A percentile compares a stretch with the other conserved stretches of the same genome.
phyloP scores from a whole-genome alignment of 1,140 invertebrate species.

The Dufourea novaeangliae region DNA sequence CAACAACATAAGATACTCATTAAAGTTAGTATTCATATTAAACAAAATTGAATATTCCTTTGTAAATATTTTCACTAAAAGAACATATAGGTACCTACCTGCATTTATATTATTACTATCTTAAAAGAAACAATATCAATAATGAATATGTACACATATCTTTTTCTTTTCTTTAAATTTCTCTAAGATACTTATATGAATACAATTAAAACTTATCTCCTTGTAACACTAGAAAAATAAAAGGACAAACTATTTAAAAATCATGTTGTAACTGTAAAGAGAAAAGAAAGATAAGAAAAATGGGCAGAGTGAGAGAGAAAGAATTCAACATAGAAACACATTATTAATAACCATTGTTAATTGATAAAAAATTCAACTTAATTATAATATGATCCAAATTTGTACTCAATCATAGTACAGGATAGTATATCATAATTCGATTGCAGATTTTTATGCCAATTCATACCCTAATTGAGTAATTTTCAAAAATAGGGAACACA shows the following conservation, averaged over 20 bases:
- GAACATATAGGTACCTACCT: constrained; percentile 63
- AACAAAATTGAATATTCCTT: constrained; percentile 25
- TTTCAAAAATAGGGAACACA: no score
- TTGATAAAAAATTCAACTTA: constrained; percentile 5
- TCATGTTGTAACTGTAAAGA: constrained; percentile 13
- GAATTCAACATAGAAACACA: constrained; percentile 34
- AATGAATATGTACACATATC: constrained; percentile 9
- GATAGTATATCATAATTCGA: not conserved
- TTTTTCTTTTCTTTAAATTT: constrained; percentile 5
- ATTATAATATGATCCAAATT: constrained; percentile 10
- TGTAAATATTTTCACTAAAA: constrained; percentile 31
- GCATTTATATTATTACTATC: constrained; percentile 25
- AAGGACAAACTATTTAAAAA: constrained; percentile 28
- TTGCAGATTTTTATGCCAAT: no score
- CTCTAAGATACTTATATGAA: constrained; percentile 27
- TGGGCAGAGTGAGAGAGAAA: constrained; percentile 50
- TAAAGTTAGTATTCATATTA: constrained; percentile 17
- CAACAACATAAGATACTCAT: not conserved
- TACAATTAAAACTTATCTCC: constrained; percentile 16
- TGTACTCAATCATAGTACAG: not conserved
- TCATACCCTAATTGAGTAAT: no score
- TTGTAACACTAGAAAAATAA: constrained; percentile 38
- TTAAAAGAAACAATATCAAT: constrained; percentile 15
- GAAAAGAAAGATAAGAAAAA: constrained; percentile 36
- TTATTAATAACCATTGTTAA: constrained; percentile 1